Evolutionary conservation across 2,797 vertebrate genomes (phyloP).

Genomic region (Lepus townsendii): DNA sequence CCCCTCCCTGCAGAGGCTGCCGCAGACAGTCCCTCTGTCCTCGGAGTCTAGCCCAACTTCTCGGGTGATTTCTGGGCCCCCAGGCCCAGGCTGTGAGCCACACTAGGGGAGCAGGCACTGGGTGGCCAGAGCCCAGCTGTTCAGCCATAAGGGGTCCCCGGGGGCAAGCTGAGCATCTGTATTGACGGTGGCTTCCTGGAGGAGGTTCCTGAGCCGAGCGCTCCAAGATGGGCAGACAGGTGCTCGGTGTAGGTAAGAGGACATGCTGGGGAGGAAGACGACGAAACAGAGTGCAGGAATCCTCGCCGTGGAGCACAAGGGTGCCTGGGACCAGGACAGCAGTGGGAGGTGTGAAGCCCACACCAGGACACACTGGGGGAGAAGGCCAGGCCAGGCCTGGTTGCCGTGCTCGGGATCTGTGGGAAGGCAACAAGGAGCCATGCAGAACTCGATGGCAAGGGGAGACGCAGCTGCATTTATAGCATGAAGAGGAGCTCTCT

Average conservation of each 20-base stretch:
- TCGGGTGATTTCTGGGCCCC: background rate
- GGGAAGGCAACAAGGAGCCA: background rate
- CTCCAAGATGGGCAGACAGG: background rate
- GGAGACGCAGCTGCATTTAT: background rate
- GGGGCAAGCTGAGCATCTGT: too few relatives aligned
- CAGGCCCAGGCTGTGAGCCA: background rate
- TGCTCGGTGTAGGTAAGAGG: background rate
- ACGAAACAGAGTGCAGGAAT: background rate
- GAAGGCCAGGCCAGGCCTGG: background rate
- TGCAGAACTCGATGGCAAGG: background rate
- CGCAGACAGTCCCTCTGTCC: background rate
- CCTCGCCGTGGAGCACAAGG: too few relatives aligned
- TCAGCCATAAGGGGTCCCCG: background rate
- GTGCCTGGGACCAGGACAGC: too few relatives aligned
- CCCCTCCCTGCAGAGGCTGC: background rate
- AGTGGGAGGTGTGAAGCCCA: rapidly evolving
- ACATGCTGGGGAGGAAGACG: rapidly evolving
- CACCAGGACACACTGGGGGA: rapidly evolving
- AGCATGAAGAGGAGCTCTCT: constrained; percentile 19
- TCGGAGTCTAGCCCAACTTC: background rate
- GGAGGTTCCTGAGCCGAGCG: background rate
- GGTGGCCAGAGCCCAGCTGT: background rate
- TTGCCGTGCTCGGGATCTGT: background rate
- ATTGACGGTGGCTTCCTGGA: background rate
- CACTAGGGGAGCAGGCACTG: rapidly evolving